Evolutionary conservation across 1,140 invertebrate species (phyloP), one percentile per base, ranked within the genome.

Genomic region (Papilio dardanus): DNA sequence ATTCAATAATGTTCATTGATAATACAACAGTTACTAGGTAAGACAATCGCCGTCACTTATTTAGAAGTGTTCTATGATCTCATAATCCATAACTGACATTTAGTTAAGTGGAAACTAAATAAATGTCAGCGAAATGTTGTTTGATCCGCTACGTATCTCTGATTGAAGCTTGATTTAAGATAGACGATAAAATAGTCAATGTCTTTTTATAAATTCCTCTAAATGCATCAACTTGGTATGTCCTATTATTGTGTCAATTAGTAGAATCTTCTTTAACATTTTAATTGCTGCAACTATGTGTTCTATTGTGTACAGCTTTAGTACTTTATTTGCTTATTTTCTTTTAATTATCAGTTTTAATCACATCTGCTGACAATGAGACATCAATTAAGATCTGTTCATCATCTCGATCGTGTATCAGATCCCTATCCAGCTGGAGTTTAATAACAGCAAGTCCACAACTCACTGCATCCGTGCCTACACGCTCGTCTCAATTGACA

Each of bases 371-470:
- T 19, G 35, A 69, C 69, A 71, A 71, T 71, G 69, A 50, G 37
- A 50, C 42, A 58, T 73, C n/a, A 73, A 67, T 76, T 73, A 74
- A 73, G 76, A 66, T 79, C 76, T 79, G 74, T 80, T 67, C 78
- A 75, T 85, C 79, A 78, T 81, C 80, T 82, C 80, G 85, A n/a
- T 86, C 82, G 81, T 86, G 79, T 83, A 88, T 88, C 83, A 84
- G 87, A 85, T 86, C 81, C 84, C 88, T 89, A 87, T 86, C 86
- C 82, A 81, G 65, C 65, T 80, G 74, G 86, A 85, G 90, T 90
- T 92, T 88, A 92, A 92, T 92, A 91, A 92, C 89, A 89, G 88
- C 88, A 83, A n/a, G 78, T 24, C 77, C 86, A 89, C 89, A 91
- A 89, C 88, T 89, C 87, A 82, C 85, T 82, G 84, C 87, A 86